These are phyloP conservation scores for Melanotaenia parkinsoni DNA, from an alignment of 2,797 vertebrate genomes.

Conservation along the genomic window DNA sequence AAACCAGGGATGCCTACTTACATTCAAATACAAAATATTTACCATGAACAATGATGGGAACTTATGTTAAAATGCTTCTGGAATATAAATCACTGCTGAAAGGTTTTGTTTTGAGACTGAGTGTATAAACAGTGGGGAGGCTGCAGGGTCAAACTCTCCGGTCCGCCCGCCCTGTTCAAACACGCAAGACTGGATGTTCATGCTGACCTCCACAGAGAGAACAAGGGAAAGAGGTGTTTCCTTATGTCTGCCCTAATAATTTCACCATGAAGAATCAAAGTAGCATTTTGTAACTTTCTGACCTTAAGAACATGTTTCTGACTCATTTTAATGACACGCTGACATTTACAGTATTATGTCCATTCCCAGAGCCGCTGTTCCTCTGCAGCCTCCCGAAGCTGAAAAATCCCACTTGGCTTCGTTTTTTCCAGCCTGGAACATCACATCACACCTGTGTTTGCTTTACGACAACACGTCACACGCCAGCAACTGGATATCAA, in stretches of 20 bases:
- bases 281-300: background rate
- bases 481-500: too few relatives aligned
- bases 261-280: background rate
- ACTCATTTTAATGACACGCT: too few relatives aligned
- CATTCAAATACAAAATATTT: slow-evolving; percentile 52
- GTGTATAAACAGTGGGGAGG: slow-evolving; percentile 31
- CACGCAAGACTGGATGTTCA: slow-evolving; percentile 3
- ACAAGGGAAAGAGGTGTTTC: slow-evolving; percentile 12
- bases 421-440: too few relatives aligned
- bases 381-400: too few relatives aligned
- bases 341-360: too few relatives aligned
- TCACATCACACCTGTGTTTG: too few relatives aligned
- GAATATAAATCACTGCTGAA: slow-evolving; percentile 29
- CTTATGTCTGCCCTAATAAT: background rate
- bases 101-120: slow-evolving; percentile 30
- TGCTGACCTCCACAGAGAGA: slow-evolving; percentile 5
- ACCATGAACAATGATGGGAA: slow-evolving; percentile 72
- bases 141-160: background rate
- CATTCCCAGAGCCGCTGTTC: too few relatives aligned
- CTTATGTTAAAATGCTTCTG: slow-evolving; percentile 44
- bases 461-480: too few relatives aligned
- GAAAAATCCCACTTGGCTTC: too few relatives aligned
- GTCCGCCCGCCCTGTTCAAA: background rate
- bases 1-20: background rate
- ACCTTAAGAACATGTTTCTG: too few relatives aligned